Evolutionary conservation across 2,113 vertebrate species (phyloP), one percentile per base, ranked within the genome.

Genomic region (Pyxicephalus adspersus): DNA sequence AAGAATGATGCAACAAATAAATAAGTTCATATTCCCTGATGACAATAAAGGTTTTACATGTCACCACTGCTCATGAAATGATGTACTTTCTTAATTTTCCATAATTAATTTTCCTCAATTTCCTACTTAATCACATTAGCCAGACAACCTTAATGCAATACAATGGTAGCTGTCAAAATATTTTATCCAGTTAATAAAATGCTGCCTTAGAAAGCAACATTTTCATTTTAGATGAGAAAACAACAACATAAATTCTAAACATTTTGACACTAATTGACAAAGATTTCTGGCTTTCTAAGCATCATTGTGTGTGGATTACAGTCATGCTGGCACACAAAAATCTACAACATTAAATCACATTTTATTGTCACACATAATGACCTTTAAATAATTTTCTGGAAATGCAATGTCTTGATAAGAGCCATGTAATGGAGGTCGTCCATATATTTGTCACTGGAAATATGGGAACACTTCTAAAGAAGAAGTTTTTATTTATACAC

Each of bases 101-200:
- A 89, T 89, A 86, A 85, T 77, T 66, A 25, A 86, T 87, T 91
- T 90, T 87, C 84, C 87, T 84, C 86, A 83, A 87, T 81, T 84
- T 85, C 86, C 90, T 91, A 64, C 60, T 81, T 89, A 57, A 85
- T 89, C 91, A 91, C 87, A 83, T 86, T 89, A 87, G 87, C 84
- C 84, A 86, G 85, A 84, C 74, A 85, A 89, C 87, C 90, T 92
- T 91, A 91, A 65, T 85, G 84, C 64, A 86, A 92, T 87, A 92
- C 89, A 88, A 89, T 86, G 85, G 87, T 88, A 92, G 91, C 93
- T 94, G 92, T 94, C 92, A 94, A 89, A 89, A 86, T 85, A 90
- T 87, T 91, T 90, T 92, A 83, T 84, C 68, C 86, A 89, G 88
- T 87, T 92, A 90, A 85, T 92, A 89, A 93, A 90, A 80, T 84